Base-by-base conservation (phyloP, 2,797 vertebrate genomes). In the Pygocentrus nattereri region DNA sequence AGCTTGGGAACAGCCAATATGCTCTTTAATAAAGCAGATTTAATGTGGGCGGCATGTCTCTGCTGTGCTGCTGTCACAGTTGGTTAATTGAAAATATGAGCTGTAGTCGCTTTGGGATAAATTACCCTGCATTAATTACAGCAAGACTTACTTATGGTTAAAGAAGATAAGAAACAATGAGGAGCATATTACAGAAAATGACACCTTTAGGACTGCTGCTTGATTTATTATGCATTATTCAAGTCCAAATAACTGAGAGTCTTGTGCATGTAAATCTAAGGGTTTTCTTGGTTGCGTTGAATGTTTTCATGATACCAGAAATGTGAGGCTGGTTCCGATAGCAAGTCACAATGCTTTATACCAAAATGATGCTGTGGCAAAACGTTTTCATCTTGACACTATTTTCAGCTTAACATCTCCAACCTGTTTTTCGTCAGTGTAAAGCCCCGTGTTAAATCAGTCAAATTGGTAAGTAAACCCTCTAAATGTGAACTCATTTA, bases 21-120 rank as follows among this genome's bases (percentile, higher is more conserved):
- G 79, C 19, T 70, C 54, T 81, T 81, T 38, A 59, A 69, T 70
- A 47, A 76, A 62, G 27, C 73, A 81, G 79, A 76, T 76, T 69
- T 70, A 15, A 59, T 77, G 80, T 78, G 71, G 80, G 80, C 19
- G 80, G 58, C 21, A n/a, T 71, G 68, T 47, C 23, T 71, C n/a
- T 82, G 58, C 47, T 13, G 30, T 54, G 75, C 52, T 76, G 41
- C 30, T 50, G 49, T 81, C 74, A 70, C 41, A 76, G 21, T 61
- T 38, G 56, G 41, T 23, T 81, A 41, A 76, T 71, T 82, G 47
- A 71, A 76, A 71, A 82, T 21, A 75, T 52, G 44, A 76, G 67
- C 31, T 50, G 38, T 50, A 25, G 47, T 16, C 61, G 44, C 61
- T 30, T 59, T 62, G 41, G 19, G 49, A 71, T 56, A 54, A 47